Conservation (phyloP, 2,888 invertebrate species). For the Eristalinus aeneus region DNA sequence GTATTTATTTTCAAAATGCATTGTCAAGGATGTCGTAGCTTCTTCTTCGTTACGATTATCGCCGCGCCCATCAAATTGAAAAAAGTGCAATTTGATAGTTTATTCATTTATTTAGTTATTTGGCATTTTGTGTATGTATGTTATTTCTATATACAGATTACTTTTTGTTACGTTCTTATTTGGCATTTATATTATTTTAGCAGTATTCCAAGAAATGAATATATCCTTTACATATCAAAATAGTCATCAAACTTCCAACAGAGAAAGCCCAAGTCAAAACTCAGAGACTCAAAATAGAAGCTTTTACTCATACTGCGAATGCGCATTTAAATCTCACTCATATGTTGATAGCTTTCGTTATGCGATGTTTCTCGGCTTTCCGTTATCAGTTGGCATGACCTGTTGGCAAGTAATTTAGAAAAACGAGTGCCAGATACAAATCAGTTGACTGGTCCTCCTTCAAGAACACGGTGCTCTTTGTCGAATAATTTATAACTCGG, state of each 20-base stretch:
- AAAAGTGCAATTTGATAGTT: too few species aligned
- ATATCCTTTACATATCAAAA: not conserved
- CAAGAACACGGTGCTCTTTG: slow-evolving; percentile 47
- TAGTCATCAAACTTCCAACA: not conserved
- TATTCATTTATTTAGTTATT: too few species aligned
- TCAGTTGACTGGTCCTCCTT: slow-evolving; percentile 59
- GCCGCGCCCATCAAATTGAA: too few species aligned
- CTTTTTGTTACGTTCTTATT: too few species aligned
- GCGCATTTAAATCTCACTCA: slow-evolving; percentile 54
- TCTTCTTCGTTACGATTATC: too few species aligned
- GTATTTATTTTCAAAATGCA: too few species aligned
- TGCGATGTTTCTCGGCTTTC: slow-evolving; percentile 25
- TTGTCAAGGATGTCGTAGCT: too few species aligned
- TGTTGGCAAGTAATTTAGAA: slow-evolving; percentile 57
- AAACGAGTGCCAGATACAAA: slow-evolving; percentile 37
- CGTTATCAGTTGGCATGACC: slow-evolving; percentile 65
- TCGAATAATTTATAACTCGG: not conserved
- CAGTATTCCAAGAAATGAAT: too few species aligned
- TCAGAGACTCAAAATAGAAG: slow-evolving; percentile 3
- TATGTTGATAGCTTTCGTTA: slow-evolving; percentile 4
- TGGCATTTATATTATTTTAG: too few species aligned
- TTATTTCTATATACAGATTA: too few species aligned
- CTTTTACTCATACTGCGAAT: slow-evolving; percentile 45
- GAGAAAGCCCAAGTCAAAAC: not conserved
- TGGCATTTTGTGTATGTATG: too few species aligned